These are phyloP conservation scores for Apantesis nais DNA, from an alignment of 2,888 invertebrate genomes.

Conservation along the genomic window DNA sequence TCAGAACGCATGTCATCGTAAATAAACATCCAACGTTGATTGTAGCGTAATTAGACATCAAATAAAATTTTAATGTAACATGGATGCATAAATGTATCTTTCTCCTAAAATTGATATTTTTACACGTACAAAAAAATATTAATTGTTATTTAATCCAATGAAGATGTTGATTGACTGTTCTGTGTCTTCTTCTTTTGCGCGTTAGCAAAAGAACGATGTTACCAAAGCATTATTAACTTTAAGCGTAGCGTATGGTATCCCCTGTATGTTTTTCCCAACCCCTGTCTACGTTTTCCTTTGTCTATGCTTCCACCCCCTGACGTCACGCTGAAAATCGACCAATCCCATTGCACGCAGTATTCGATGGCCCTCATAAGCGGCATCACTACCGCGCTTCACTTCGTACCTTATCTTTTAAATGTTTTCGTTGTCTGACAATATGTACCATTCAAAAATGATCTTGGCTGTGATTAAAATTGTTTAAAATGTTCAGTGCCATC, in stretches of 20 bases:
- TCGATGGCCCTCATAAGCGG: constrained; percentile 75
- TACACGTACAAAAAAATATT: background rate
- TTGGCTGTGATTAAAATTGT: constrained; percentile 71
- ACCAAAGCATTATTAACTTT: constrained; percentile 10
- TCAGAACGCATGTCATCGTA: no score
- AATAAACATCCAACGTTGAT: no score
- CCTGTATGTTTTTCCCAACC: constrained; percentile 58
- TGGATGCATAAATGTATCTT: background rate
- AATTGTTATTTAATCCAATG: background rate
- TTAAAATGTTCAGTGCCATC: constrained; percentile 69
- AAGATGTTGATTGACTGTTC: background rate
- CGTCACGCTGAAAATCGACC: constrained; percentile 87
- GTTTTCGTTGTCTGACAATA: constrained; percentile 78
- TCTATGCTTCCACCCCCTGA: constrained; percentile 86
- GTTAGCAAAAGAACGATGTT: constrained; percentile 9
- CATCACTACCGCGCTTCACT: constrained; percentile 73
- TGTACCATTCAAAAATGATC: constrained; percentile 70
- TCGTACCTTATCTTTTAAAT: constrained; percentile 72
- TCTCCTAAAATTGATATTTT: background rate
- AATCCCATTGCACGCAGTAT: constrained; percentile 84
- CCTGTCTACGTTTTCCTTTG: constrained; percentile 67
- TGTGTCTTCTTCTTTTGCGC: background rate
- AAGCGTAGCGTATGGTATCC: constrained; percentile 37
- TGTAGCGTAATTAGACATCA: no score
- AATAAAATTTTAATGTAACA: background rate